Evolutionary conservation across 2,113 vertebrate species (phyloP), one percentile per base, ranked within the genome.

Genomic region (Opisthocomus hoazin): DNA sequence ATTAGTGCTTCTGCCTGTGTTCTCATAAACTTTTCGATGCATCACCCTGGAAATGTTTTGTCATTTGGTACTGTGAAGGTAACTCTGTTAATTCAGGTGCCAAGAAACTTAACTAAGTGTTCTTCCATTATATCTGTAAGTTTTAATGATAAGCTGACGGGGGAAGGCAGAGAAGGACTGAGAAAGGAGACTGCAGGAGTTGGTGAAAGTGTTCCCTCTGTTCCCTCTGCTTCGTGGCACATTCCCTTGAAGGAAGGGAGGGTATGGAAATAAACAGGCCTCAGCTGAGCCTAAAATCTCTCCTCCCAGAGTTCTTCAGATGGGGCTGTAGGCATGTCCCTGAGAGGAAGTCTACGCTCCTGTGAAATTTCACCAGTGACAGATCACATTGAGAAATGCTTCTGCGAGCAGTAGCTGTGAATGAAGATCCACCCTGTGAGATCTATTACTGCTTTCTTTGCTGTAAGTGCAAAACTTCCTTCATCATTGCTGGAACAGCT

Each of bases 1-100:
- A 73, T 78, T 91, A 84, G 53, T 53, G 81, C 65, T 78, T 91
- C 94, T 92, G 61, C 73, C 56, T 60, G 30, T 56, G 80, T 84
- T 95, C 89, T 91, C 81, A 58, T 74, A 65, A 70, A 41, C 23
- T 77, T 93, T 93, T 66, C 64, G 20, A 21, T 92, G 26, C 8
- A 77, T 86, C 46, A 76, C 12, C 21, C 74, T 84, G 50, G 60
- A 94, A 84, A 41, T 60, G 66, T 69, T 84, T 41, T 63, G 71
- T 89, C 60, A 71, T 79, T 89, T 64, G 60, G 30, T 60, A 21
- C 77, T 84, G 43, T 64, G 94, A 63, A 56, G 36, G 43, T 66
- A 86, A 63, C 15, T 43, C 27, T 61, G 26, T 74, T 87, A 66
- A 89, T 68, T 75, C 16, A 64, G 64, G 30, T 2, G 2, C 61